Base-by-base conservation (phyloP, 2,113 vertebrate genomes). In the Cynocephalus volans region DNA sequence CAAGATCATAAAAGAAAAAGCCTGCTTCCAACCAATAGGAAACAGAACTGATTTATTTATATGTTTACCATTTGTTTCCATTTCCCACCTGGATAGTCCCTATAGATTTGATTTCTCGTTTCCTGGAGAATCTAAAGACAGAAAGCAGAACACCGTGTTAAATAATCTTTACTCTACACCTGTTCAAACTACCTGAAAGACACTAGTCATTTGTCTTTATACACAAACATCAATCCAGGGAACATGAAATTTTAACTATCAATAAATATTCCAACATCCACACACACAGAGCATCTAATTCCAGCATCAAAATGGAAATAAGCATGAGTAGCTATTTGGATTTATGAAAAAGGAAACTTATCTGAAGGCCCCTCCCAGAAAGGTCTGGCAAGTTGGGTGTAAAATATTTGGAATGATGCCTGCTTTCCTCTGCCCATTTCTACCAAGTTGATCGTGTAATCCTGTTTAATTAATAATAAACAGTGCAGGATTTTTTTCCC, bases 231-330 rank as follows among this genome's bases (percentile, higher is more conserved):
- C 97, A 65, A 92, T 88, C 72, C 64, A 84, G 96, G 84, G 72
- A 60, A 93, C 82, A 82, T 88, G 97, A 97, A 93, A 97, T 95
- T 97, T 98, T 96, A 98, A 98, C 98, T 94, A 56, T 96, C 98
- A 96, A 95, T 95, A 98, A 98, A 98, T 96, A 98, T 97, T 93
- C 94, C 77, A 14, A 65, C 96, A 90, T 90, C 75, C 60, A n/a
- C 36, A 83, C 33, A 94, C 95, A 87, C 26, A 60, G 50, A 97
- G 36, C 64, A 67, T 87, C 93, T 97, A 97, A 98, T 97, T 98
- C 90, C 88, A 72, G 77, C 94, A 96, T 95, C 90, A 75, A 97
- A 90, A 98, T 92, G 97, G 95, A 97, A 95, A 91, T 45, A 90
- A 31, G 56, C 41, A n/a, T 72, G 79, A 93, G 90, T 1, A 79